Evolutionary conservation across 1,140 invertebrate genomes (phyloP), one percentile per base, ranked within the genome.

Genomic region (Anastrepha ludens): DNA sequence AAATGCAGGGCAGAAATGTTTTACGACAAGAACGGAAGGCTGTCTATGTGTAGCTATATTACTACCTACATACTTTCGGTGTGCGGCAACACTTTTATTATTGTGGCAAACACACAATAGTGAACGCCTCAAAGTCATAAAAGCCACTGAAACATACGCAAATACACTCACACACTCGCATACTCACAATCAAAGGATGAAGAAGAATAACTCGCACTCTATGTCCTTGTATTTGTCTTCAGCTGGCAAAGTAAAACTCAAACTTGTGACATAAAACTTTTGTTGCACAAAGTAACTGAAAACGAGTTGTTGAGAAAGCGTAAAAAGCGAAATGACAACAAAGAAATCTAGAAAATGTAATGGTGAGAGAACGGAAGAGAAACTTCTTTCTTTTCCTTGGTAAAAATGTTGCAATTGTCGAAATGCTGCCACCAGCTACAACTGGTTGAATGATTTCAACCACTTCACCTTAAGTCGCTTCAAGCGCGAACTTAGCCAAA

Each of bases 71-170:
- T 9, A 55, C 50, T 9, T 55, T 55, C 0, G 50, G 0, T 55
- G 5, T 74, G 39, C 67, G 39, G 15, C 67, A 13, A 74, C 15
- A 39, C 67, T 74, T 74, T 74, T 47, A 55, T 9, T 55, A 47
- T 44, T 74, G 67, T 74, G 67, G 67, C 67, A 55, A 8, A 81
- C 15, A 58, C 55, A 81, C 50, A 81, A 81, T 55, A 81, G 74
- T 55, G 74, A 55, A 58, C 41, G 13, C 44, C 20, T 81, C n/a
- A 58, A 81, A 81, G 50, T 41, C 20, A 55, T 81, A 81, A 74
- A 74, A 74, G 29, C 11, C 67, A 74, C 41, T 39, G 41, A 70
- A 20, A 70, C 39, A 44, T 29, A 44, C 41, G 29, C 29, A 29
- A 29, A 29, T 29, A 70, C 11, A 1, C 67, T 13, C 67, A 44